Base-by-base conservation (phyloP, 2,797 vertebrate genomes). In the Notoglanidium macrostoma region DNA sequence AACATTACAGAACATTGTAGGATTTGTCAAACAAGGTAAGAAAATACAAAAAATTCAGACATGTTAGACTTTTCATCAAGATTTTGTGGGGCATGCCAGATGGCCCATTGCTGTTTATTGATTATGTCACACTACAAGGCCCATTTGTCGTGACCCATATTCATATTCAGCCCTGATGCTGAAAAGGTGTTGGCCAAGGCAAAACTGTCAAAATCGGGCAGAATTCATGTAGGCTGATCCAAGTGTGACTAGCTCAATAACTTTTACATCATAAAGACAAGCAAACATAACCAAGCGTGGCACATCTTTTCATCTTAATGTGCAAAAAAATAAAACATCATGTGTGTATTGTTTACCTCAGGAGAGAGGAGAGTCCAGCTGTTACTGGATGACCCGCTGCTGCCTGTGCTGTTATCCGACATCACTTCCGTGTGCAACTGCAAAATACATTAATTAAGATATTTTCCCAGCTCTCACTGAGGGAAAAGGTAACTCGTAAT, bases 331-430 rank as follows among this genome's bases (percentile, higher is more conserved):
- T 10, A 23, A 35, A 32, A 8, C 4, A 15, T 55, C 26, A 26
- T 26, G 12, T 46, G 67, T 32, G 9, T 57, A 21, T 35, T 67
- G 55, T 88, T 92, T 92, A 97, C 98, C 97, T 98, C 96, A 0
- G 96, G 91, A 57, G 96, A 96, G 0, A 97, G 95, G 83, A 97
- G 95, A 85, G 98, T 97, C 97, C 97, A 97, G 93, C 96, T 97
- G 92, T 96, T 95, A 80, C 95, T 96, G 0, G 96, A 95, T 85
- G 96, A 95, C 88, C 96, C 96, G 9, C 92, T 95, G 88, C 95
- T 96, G 82, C 95, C 95, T 10, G 93, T 94, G 89, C 93, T 94
- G 90, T 95, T 93, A 93, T 97, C 96, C 6, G 96, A 96, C 98
- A 99, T 99, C 85, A 92, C 92, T 93, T 93, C 86, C 94, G 90